Evolutionary conservation across 2,888 invertebrate species (phyloP), one percentile per base, ranked within the genome.

Genomic region (Acleris laterana): DNA sequence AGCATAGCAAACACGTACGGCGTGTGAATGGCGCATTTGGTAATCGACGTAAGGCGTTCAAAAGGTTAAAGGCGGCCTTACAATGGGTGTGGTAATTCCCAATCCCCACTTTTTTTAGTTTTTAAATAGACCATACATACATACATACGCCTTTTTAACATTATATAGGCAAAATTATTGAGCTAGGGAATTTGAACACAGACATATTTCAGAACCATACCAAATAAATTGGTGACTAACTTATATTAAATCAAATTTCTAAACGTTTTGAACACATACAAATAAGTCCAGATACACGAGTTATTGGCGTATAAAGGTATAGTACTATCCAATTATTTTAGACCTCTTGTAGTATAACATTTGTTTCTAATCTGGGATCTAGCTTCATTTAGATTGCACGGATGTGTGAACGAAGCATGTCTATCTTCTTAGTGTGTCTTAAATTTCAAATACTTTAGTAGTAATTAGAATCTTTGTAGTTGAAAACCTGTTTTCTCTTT

Each of bases 371-470:
- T 22, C 22, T 25, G n/a, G 25, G 57, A 22, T 57, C 57, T 50
- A 17, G 16, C 22, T 38, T 42, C 9, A 55, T 51, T 61, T n/a
- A 46, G 46, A 44, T 46, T n/a, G 65, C 56, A 61, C 56, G 50
- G 46, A 62, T 57, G 57, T 56, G 32, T 20, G 56, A 38, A 51
- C 61, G 51, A 17, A 48, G 66, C 62, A 66, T 62, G 66, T 38
- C 22, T 65, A 46, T 46, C 38, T 52, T 51, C 46, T 32, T 53
- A 2, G 52, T 50, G 19, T 65, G 20, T 56, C 44, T 46, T 56
- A 16, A n/a, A 56, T 20, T 52, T 38, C 16, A 25, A 22, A 46
- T 48, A 46, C 25, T 32, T 38, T 17, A 17, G 50, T 42, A 61
- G 46, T 32, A 42, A 32, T 48, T 46, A 62, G 28, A 46, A 46